phyloP scores from a whole-genome alignment of 2,797 vertebrate species.

The Petrocephalus sullivani region DNA sequence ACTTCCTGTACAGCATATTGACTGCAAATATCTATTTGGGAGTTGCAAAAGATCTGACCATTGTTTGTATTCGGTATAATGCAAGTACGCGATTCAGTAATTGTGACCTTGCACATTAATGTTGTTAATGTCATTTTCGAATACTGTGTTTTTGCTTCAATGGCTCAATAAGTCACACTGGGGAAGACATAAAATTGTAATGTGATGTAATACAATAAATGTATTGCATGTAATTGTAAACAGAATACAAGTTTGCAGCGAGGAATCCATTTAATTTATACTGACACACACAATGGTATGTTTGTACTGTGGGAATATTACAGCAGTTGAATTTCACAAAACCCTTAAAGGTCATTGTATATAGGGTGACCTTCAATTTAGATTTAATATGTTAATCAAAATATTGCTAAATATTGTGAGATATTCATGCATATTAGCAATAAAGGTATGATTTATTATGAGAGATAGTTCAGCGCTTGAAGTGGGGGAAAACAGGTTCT shows the following conservation, averaged over 20 bases:
- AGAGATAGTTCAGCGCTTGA: not conserved
- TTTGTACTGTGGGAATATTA: not conserved
- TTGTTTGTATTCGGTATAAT: not conserved
- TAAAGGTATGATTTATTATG: not conserved
- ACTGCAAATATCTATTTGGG: not conserved
- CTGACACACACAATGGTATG: not conserved
- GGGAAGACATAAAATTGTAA: not conserved
- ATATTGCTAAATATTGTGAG: not conserved
- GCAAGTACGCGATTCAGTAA: not conserved
- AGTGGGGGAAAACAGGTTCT: not conserved
- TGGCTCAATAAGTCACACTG: not conserved
- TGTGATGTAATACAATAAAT: not conserved
- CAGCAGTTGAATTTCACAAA: not conserved
- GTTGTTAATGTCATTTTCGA: not conserved
- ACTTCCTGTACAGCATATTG: not conserved
- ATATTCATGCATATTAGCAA: not conserved
- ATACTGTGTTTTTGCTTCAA: not conserved
- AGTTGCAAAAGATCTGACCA: not conserved
- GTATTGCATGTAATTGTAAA: not conserved
- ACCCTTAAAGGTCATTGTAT: not conserved
- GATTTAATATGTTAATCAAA: not conserved
- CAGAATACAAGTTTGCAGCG: not conserved
- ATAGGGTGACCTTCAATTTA: not conserved
- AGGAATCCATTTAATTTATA: not conserved
- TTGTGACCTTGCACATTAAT: not conserved